These are phyloP conservation scores for Nycticryphes semicollaris DNA, from an alignment of 2,113 vertebrate genomes.

Conservation along the genomic window DNA sequence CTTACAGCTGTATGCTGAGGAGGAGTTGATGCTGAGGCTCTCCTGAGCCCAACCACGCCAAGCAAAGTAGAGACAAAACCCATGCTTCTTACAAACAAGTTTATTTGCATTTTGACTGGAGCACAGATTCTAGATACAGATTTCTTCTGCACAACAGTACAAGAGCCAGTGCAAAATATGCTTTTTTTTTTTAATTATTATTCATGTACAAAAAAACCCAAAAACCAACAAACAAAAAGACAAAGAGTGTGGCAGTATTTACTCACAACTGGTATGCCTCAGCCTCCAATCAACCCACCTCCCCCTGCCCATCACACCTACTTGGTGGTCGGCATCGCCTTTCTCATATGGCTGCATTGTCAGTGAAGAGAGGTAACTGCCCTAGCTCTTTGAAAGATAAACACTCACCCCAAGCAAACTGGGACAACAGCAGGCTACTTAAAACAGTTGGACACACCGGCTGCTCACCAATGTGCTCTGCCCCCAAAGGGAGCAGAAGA, in stretches of 20 bases:
- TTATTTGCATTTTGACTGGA: constrained; percentile 78
- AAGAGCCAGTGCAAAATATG: constrained; percentile 78
- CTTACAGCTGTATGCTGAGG: fast-evolving
- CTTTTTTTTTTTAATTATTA: constrained; percentile 43
- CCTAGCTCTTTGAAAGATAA: constrained; percentile 42
- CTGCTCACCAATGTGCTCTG: not conserved
- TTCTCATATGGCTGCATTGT: not conserved
- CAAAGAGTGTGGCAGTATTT: constrained; percentile 60
- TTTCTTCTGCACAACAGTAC: constrained; percentile 66
- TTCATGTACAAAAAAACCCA: constrained; percentile 57
- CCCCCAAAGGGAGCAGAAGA: not conserved
- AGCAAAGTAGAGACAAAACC: not conserved
- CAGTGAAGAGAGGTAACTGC: constrained; percentile 38
- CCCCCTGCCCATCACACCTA: not conserved
- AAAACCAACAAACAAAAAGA: not conserved
- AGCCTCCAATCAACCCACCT: not conserved
- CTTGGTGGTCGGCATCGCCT: not conserved
- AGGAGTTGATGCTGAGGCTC: fast-evolving
- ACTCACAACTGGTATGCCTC: constrained; percentile 38
- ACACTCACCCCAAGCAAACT: constrained; percentile 20
- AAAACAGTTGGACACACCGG: not conserved
- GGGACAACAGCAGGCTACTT: constrained; percentile 27
- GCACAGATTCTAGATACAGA: constrained; percentile 71
- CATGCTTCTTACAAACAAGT: constrained; percentile 73
- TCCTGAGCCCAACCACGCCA: not conserved